These are phyloP conservation scores for Passer montanus DNA, from an alignment of 2,113 vertebrate species.

Conservation along the genomic window DNA sequence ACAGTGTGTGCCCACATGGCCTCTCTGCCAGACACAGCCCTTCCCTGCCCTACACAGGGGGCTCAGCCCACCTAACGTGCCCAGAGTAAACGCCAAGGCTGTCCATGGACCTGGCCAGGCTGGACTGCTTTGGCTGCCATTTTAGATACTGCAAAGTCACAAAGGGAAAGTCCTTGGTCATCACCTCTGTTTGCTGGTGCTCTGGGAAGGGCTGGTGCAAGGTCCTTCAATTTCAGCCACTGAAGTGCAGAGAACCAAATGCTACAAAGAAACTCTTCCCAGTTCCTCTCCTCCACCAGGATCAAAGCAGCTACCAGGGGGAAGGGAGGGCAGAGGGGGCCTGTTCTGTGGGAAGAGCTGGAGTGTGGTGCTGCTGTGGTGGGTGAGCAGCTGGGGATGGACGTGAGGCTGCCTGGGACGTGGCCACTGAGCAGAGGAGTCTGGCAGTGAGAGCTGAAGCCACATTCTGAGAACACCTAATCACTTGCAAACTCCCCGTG, in stretches of 20 bases:
- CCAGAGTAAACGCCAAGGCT: background rate
- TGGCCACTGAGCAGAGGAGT: background rate
- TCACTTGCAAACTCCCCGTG: background rate
- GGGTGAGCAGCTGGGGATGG: background rate
- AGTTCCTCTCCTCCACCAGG: background rate
- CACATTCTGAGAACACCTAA: background rate
- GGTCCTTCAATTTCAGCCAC: background rate
- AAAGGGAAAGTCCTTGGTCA: background rate
- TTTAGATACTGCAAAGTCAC: background rate
- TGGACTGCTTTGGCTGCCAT: background rate
- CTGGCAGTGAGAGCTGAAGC: background rate
- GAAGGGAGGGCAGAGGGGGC: background rate
- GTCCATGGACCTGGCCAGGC: background rate
- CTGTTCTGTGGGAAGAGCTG: background rate
- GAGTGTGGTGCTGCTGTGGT: background rate
- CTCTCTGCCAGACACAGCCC: background rate
- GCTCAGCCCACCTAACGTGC: rapidly evolving
- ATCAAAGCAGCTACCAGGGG: background rate
- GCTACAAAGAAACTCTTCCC: background rate
- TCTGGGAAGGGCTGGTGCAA: slow-evolving; percentile 17
- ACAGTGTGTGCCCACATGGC: rapidly evolving
- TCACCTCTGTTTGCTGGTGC: slow-evolving; percentile 21
- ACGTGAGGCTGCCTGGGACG: rapidly evolving
- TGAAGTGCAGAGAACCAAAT: slow-evolving; percentile 15
- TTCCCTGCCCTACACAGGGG: rapidly evolving